Evolutionary conservation across 1,140 invertebrate genomes (phyloP).

Genomic region (Drosophila persimilis): DNA sequence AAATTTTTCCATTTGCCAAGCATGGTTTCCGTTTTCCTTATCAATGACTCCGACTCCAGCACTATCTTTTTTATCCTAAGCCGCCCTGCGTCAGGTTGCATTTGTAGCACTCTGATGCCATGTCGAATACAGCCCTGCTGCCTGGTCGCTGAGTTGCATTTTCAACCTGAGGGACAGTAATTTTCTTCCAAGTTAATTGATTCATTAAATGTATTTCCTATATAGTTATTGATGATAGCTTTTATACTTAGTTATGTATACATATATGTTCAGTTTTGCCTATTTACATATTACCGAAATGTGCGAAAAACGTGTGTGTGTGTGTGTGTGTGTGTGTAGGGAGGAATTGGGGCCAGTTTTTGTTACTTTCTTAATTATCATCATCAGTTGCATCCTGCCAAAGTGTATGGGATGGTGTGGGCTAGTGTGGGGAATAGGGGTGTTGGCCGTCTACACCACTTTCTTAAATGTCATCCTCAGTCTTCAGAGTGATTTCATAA

Average conservation of each 20-base stretch:
- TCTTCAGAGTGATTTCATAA: conserved; percentile 74
- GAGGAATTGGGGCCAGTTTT: background rate
- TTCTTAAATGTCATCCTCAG: conserved; percentile 61
- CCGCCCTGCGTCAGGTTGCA: conserved; percentile 12
- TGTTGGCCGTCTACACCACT: background rate
- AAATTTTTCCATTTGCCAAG: conserved; percentile 14
- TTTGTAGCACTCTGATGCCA: conserved; percentile 10
- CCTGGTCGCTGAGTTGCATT: too few species aligned
- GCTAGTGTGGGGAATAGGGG: background rate
- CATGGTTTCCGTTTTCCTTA: too few species aligned
- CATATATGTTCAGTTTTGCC: background rate
- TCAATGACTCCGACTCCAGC: too few species aligned
- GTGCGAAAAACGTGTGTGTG: too few species aligned
- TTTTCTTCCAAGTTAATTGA: too few species aligned
- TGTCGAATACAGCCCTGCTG: conserved; percentile 27
- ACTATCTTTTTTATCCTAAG: conserved; percentile 1
- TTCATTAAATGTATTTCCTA: too few species aligned
- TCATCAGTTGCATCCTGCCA: background rate
- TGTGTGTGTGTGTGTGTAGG: too few species aligned
- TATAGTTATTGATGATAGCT: too few species aligned
- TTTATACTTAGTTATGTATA: too few species aligned
- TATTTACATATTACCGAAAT: conserved; percentile 19
- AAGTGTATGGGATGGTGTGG: background rate
- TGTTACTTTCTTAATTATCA: background rate
- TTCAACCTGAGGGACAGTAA: too few species aligned